Evolutionary conservation across 2,888 invertebrate species (phyloP), one percentile per base, ranked within the genome.

Genomic region (Mythimna ferrago): DNA sequence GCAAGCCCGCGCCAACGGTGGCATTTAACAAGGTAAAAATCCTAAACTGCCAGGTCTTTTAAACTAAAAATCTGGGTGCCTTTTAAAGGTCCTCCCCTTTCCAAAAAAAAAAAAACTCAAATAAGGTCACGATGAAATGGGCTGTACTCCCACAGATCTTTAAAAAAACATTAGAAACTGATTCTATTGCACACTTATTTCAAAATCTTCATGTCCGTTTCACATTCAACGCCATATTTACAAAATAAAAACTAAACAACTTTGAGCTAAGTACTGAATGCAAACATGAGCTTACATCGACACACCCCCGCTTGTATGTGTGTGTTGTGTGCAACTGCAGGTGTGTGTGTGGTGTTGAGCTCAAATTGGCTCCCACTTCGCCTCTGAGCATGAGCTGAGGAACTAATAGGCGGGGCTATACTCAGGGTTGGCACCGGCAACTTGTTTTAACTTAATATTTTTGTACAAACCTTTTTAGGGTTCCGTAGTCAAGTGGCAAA

Each of bases 321-420:
- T 63, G 26, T 71, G 19, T 14, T 48, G 48, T 57, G 41, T 44
- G 7, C 16, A 10, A 9, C n/a, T 57, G 53, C 80, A 64, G 77
- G 71, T 87, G 69, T 83, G 69, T 80, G 78, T 71, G 54, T 78
- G 82, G 84, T 87, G 85, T 87, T 90, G 90, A 88, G 87, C 87
- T 89, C 92, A 95, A 95, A 95, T 95, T 95, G 94, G 94, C 94
- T 93, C 87, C 95, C 90, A 93, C 92, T 91, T 92, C 91, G 94
- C 93, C 93, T 91, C 90, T 88, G 92, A 93, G 93, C 94, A 91
- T 90, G 92, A 91, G 89, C 88, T 83, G 88, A 81, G 83, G 88
- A 89, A 90, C 90, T 92, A 93, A 93, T 93, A 91, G 94, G 95
- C 94, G 94, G 93, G 89, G 93, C 90, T 76, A 63, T 11, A 0